Percentiles rank a stretch among this genome's conserved stretches.
phyloP scores from a whole-genome alignment of 2,888 invertebrate species.

The Ennomos fuscantarius region DNA sequence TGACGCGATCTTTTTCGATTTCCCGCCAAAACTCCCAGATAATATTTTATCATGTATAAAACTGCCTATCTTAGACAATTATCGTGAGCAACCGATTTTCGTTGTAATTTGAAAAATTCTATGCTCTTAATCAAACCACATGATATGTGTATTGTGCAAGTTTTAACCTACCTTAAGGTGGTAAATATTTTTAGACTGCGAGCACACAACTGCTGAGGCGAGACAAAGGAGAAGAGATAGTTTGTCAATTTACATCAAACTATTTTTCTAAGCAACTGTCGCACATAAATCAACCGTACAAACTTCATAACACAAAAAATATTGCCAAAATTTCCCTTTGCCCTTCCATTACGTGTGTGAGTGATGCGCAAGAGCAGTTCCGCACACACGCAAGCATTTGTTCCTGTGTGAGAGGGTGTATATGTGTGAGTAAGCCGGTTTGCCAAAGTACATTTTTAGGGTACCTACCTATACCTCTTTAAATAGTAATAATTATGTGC shows the following conservation, averaged over 20 bases:
- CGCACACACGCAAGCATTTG: slow-evolving; percentile 20
- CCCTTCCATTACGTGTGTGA: slow-evolving; percentile 62
- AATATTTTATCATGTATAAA: no score
- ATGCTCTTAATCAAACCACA: no score
- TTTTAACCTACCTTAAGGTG: no score
- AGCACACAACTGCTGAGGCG: no score
- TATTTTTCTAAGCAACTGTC: neutral
- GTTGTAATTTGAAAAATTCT: no score
- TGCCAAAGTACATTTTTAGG: slow-evolving; percentile 68
- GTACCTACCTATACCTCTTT: slow-evolving; percentile 66
- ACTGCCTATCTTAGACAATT: no score
- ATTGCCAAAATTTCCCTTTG: slow-evolving; percentile 83
- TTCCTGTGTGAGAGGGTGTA: slow-evolving; percentile 38
- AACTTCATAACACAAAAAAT: slow-evolving; percentile 58
- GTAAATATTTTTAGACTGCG: no score
- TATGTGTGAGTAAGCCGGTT: slow-evolving; percentile 71
- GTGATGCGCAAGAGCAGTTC: slow-evolving; percentile 43
- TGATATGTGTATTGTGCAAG: no score
- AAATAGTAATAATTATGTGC: slow-evolving; percentile 48
- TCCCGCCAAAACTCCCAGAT: no score
- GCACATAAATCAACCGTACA: slow-evolving; percentile 16
- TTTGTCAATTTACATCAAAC: neutral
- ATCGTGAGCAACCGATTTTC: no score
- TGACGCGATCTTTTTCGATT: no score
- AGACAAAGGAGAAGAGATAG: no score